Evolutionary conservation across 2,113 vertebrate species (phyloP), one percentile per base, ranked within the genome.

Genomic region (Equus przewalskii): DNA sequence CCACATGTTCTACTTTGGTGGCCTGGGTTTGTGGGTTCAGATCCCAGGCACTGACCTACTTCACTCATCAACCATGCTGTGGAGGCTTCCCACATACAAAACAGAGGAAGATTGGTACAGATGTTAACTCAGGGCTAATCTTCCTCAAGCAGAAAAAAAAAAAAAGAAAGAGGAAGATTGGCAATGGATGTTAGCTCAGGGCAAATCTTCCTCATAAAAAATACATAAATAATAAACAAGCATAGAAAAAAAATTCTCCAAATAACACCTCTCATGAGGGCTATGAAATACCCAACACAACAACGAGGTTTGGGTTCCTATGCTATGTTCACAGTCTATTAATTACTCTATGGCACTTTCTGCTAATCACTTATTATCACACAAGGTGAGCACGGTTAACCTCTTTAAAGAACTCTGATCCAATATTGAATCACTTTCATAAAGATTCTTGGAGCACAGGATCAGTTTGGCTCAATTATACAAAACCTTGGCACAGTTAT

Each of bases 381-480:
- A 7, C 7, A 92, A 92, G 8, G 54, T 87, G 21, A 94, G 15
- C 21, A 12, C 8, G 58, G 19, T 91, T 86, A 89, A 89, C 30
- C 2, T 41, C 6, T 95, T 94, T 87, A 87, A 97, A 79, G 11
- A 62, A 64, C 79, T 94, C n/a, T 70, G 24, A 90, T 75, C 26
- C 44, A 70, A 19, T 65, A 60, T 5, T 86, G 28, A 80, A 76
- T 84, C 33, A 80, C 28, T 96, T 83, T 73, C 33, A 51, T 87
- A 75, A 87, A 70, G 88, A 46, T 49, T 83, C 49, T 51, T 90
- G 5, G 30, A 83, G 26, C n/a, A 90, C 7, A 87, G n/a, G 44
- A 70, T 80, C 22, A 58, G 19, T 44, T 21, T 70, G 58, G 33
- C 15, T 95, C 30, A 75, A 28, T 86, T 13, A 54, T 69, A 81